phyloP scores from a whole-genome alignment of 2,113 vertebrate genomes.

The Malurus melanocephalus region DNA sequence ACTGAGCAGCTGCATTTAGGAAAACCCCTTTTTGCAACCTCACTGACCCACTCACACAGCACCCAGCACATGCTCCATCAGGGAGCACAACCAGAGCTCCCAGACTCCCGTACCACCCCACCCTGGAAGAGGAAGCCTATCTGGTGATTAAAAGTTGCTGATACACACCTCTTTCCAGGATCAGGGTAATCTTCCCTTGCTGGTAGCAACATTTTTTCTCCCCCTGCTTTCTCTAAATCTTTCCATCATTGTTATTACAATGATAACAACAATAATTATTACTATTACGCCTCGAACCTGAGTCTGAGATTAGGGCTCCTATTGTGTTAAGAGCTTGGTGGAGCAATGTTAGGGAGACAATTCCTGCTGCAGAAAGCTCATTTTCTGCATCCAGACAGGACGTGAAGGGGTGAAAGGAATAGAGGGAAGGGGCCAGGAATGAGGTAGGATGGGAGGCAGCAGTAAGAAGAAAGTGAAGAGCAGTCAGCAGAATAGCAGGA shows the following conservation, averaged over 20 bases:
- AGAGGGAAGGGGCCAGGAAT: conserved; percentile 44
- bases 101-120: neutral
- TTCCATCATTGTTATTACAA: conserved; percentile 45
- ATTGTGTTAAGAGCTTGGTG: neutral
- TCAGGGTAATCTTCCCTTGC: conserved; percentile 35
- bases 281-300: neutral
- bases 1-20: neutral
- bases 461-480: conserved; percentile 18
- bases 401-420: conserved; percentile 4
- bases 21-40: neutral
- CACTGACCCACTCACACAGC: neutral
- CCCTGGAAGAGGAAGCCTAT: neutral
- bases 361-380: neutral
- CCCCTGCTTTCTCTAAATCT: conserved; percentile 39
- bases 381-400: neutral
- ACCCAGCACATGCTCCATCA: neutral
- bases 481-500: conserved; percentile 49
- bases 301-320: conserved; percentile 23
- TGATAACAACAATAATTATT: conserved; percentile 49
- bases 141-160: conserved; percentile 9
- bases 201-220: conserved; percentile 4
- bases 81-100: neutral
- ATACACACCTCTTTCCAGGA: conserved; percentile 54
- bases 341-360: neutral
- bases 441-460: conserved; percentile 37